Conservation (phyloP, 2,113 vertebrate genomes). For the Brienomyrus longianalis region DNA sequence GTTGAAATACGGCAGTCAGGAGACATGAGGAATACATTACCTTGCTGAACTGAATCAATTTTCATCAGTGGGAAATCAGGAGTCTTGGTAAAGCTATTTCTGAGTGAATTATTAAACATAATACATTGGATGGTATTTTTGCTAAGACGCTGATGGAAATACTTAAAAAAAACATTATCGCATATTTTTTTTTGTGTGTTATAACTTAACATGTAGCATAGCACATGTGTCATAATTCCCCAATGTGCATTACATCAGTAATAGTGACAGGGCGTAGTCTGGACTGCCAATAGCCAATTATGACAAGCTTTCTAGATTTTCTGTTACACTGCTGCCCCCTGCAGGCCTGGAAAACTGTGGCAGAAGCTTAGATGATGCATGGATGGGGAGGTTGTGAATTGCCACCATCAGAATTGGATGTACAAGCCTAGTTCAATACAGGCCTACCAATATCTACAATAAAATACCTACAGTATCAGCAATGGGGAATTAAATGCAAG, state of each 20-base stretch:
- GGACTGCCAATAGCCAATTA: background rate
- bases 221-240: background rate
- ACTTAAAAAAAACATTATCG: background rate
- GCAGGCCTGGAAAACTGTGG: background rate
- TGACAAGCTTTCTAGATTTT: background rate
- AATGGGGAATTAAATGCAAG: background rate
- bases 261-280: background rate
- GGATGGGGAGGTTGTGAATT: background rate
- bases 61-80: background rate
- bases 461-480: background rate
- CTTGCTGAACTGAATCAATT: slow-evolving; percentile 1
- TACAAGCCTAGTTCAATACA: background rate
- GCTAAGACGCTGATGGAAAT: background rate
- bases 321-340: background rate
- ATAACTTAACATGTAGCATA: background rate
- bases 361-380: background rate
- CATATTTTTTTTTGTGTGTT: background rate
- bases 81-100: background rate
- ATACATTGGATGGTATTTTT: background rate
- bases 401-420: background rate
- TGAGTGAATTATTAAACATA: slow-evolving; percentile 6
- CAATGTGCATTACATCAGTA: background rate
- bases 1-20: background rate
- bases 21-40: background rate
- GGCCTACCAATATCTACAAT: background rate